phyloP scores from a whole-genome alignment of 2,888 invertebrate species.

The Sabellastarte sp. region DNA sequence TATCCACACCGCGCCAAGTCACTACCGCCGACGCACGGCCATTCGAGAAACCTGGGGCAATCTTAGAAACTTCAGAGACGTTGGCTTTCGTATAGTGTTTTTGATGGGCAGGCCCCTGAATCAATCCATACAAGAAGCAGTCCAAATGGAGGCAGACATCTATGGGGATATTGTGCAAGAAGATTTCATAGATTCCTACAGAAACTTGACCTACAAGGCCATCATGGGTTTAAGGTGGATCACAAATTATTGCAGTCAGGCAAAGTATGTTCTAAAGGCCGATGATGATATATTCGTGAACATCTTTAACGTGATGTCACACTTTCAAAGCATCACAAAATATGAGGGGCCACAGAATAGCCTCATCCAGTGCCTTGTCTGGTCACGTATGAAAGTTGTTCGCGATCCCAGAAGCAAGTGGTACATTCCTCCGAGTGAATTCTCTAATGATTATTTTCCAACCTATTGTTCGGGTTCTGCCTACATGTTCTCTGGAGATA shows the following conservation, averaged over 20 bases:
- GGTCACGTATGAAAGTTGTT: conserved; percentile 56
- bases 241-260: conserved; percentile 48
- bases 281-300: conserved; percentile 62
- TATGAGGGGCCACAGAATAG: conserved; percentile 6
- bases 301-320: conserved; percentile 57
- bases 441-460: conserved; percentile 55
- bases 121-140: conserved; percentile 34
- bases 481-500: conserved; percentile 67
- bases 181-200: conserved; percentile 58
- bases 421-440: conserved; percentile 58
- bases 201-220: conserved; percentile 61
- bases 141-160: conserved; percentile 44
- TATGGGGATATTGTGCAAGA: conserved; percentile 56
- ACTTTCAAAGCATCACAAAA: conserved; percentile 7
- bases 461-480: conserved; percentile 62
- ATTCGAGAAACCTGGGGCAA: conserved; percentile 56
- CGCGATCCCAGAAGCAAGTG: conserved; percentile 60
- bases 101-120: conserved; percentile 45
- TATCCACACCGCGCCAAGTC: conserved; percentile 51
- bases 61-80: conserved; percentile 30
- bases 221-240: conserved; percentile 60
- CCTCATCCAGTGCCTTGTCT: conserved; percentile 54
- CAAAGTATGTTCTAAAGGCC: conserved; percentile 57
- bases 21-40: conserved; percentile 45
- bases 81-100: conserved; percentile 47